A percentile compares a stretch with the other conserved stretches of the same genome.
Evolutionary conservation across 1,140 invertebrate genomes (phyloP).

Genomic region (Aphelinus atriplicis): DNA sequence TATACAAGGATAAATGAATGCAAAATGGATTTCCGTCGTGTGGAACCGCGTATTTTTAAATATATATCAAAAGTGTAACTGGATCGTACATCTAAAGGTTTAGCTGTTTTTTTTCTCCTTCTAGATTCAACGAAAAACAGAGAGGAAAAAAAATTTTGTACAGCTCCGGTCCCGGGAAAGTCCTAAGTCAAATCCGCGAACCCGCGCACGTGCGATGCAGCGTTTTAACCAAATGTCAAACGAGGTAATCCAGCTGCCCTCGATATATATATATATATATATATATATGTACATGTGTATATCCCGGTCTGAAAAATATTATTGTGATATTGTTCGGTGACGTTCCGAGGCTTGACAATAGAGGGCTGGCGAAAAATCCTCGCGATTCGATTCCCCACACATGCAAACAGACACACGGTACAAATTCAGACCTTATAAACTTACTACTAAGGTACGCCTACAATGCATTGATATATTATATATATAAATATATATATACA

Average conservation of each 20-base stretch:
- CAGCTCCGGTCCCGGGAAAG: conserved; percentile 14
- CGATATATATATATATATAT: too few relatives aligned
- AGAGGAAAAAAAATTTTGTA: conserved; percentile 15
- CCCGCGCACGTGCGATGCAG: neutral
- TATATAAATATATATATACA: conserved; percentile 1
- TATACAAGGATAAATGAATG: too few relatives aligned
- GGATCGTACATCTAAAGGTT: neutral
- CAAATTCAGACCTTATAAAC: conserved; percentile 62
- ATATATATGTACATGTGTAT: too few relatives aligned
- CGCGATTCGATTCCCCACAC: neutral
- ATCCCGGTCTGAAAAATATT: too few relatives aligned
- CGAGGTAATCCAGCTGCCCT: too few relatives aligned
- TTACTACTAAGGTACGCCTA: conserved; percentile 19
- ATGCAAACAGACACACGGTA: conserved; percentile 55
- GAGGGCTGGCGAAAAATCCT: too few relatives aligned
- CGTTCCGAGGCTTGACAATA: too few relatives aligned
- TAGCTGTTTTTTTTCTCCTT: neutral
- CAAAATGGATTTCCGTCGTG: too few relatives aligned
- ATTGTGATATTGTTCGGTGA: too few relatives aligned
- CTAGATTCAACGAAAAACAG: too few relatives aligned
- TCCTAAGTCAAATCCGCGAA: conserved; percentile 23
- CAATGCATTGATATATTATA: conserved; percentile 1
- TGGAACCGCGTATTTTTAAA: conserved; percentile 21
- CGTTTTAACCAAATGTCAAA: too few relatives aligned
- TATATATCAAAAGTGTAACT: conserved; percentile 1